These are phyloP conservation scores for Sebastiscus tertius DNA, from an alignment of 2,797 vertebrate species.

Conservation along the genomic window DNA sequence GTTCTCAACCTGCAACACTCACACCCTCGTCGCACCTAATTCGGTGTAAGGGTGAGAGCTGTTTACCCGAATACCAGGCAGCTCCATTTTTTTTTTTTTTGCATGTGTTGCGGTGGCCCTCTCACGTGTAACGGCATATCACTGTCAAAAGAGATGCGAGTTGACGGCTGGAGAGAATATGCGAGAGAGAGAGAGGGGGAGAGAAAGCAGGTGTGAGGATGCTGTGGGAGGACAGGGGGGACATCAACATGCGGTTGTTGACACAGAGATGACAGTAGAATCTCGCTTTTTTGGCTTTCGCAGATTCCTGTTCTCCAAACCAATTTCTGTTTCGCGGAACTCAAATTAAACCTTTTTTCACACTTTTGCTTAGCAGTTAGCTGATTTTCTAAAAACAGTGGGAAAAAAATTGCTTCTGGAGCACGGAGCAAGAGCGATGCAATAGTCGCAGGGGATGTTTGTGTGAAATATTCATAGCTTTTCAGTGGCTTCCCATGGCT, in stretches of 20 bases:
- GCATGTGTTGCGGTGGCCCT: background rate
- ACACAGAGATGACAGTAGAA: background rate
- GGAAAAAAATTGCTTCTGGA: background rate
- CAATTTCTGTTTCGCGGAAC: background rate
- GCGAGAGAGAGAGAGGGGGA: background rate
- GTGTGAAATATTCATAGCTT: constrained; percentile 47
- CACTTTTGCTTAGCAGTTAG: background rate
- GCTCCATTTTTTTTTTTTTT: background rate
- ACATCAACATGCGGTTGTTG: constrained; percentile 13
- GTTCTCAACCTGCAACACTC: constrained; percentile 13
- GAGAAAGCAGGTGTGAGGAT: constrained; percentile 37
- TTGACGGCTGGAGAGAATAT: constrained; percentile 33
- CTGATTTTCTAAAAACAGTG: background rate
- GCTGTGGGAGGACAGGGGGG: constrained; percentile 7
- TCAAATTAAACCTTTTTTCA: background rate
- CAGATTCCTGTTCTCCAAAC: background rate
- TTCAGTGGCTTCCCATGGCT: constrained; percentile 30
- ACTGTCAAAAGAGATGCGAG: constrained; percentile 28
- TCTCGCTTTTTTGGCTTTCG: background rate
- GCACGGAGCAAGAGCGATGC: background rate
- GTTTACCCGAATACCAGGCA: constrained; percentile 4
- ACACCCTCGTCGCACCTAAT: background rate
- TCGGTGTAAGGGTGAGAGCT: background rate
- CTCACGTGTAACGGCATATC: background rate
- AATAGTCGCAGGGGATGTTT: constrained; percentile 16